phyloP scores from a whole-genome alignment of 2,113 vertebrate species.

The Gasterosteus aculeatus region DNA sequence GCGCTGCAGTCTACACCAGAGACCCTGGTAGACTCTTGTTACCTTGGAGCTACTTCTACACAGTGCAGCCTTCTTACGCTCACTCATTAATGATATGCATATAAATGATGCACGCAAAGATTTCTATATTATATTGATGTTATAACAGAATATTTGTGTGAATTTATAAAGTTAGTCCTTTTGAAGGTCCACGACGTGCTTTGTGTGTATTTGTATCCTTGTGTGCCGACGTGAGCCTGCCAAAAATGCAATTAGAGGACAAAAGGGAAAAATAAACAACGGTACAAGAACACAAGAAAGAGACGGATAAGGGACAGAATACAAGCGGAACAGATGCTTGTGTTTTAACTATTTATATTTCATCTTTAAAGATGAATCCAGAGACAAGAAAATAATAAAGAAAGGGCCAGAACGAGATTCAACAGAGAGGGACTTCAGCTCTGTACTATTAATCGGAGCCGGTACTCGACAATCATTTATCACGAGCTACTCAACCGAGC shows the following conservation, averaged over 20 bases:
- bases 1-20: not conserved
- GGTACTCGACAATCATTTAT: not conserved
- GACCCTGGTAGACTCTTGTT: not conserved
- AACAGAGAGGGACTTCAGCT: not conserved
- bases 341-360: constrained; percentile 22
- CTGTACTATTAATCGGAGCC: not conserved
- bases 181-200: not conserved
- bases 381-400: not conserved
- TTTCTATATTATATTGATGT: not conserved
- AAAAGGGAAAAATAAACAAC: not conserved
- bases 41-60: not conserved
- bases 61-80: not conserved
- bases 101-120: no score
- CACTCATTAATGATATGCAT: no score
- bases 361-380: constrained; percentile 16
- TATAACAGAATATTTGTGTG: not conserved
- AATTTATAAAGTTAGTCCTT: not conserved
- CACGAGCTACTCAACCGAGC: not conserved
- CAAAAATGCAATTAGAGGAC: constrained; percentile 1
- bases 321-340: not conserved
- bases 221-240: not conserved
- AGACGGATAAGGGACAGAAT: constrained; percentile 6
- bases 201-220: not conserved
- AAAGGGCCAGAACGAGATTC: not conserved
- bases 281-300: constrained; percentile 13